Evolutionary conservation across 92 coral and sea anemone species (phyloP).

Genomic region (Epizoanthus scotinus): DNA sequence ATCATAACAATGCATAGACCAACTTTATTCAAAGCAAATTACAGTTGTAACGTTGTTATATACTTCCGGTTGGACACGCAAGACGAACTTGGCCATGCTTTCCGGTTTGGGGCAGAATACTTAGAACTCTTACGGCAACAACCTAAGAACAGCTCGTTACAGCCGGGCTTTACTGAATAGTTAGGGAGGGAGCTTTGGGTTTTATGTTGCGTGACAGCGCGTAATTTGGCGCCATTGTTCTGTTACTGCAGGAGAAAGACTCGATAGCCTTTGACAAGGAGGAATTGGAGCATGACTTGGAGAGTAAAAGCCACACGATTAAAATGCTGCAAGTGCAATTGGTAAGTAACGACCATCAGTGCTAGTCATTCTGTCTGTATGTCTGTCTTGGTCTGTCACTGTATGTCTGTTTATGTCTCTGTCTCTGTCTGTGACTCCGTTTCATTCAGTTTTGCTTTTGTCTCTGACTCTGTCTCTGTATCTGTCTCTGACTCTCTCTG

Average conservation of each 20-base stretch:
- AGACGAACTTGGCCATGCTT: too few relatives aligned
- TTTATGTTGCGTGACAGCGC: too few relatives aligned
- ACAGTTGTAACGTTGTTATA: too few relatives aligned
- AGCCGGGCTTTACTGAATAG: too few relatives aligned
- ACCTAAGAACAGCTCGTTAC: too few relatives aligned
- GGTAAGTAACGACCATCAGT: constrained; percentile 46
- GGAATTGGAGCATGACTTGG: constrained; percentile 89
- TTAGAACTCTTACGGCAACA: too few relatives aligned
- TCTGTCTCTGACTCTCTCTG: background rate
- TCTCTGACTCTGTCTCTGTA: too few relatives aligned
- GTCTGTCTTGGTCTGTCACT: background rate
- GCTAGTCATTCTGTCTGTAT: background rate
- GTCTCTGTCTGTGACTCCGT: background rate
- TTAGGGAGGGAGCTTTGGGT: too few relatives aligned
- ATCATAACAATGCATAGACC: too few relatives aligned
- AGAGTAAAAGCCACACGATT: constrained; percentile 85
- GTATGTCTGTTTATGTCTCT: background rate
- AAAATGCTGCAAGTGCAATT: constrained; percentile 87
- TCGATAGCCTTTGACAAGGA: constrained; percentile 66
- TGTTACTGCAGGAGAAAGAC: constrained; percentile 69
- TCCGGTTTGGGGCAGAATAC: too few relatives aligned
- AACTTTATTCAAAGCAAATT: too few relatives aligned
- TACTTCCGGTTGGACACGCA: too few relatives aligned
- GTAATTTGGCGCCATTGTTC: background rate
- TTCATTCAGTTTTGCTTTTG: background rate